Conservation (phyloP, 2,888 invertebrate genomes). For the Tuta absoluta region DNA sequence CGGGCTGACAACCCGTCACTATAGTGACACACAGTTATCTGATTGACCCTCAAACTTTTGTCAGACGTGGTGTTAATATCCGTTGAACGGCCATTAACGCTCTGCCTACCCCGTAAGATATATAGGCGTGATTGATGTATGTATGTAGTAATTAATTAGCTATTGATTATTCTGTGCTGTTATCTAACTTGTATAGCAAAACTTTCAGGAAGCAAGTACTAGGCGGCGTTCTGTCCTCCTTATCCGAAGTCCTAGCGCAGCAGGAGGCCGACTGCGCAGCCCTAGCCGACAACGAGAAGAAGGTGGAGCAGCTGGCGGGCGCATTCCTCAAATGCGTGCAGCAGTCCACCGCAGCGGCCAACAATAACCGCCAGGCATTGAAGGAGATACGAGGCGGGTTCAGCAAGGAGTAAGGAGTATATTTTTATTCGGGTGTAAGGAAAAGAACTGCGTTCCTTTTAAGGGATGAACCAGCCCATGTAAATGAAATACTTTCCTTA, state of each 20-base stretch:
- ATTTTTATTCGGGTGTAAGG: too few relatives aligned
- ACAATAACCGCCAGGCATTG: constrained; percentile 22
- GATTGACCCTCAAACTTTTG: too few relatives aligned
- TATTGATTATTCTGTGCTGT: too few relatives aligned
- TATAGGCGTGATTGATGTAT: too few relatives aligned
- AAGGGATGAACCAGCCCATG: too few relatives aligned
- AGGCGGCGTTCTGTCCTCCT: constrained; percentile 9
- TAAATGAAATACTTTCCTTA: too few relatives aligned
- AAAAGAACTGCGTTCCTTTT: not conserved
- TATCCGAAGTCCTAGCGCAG: constrained; percentile 24
- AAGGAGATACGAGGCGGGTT: constrained; percentile 19
- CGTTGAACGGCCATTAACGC: too few relatives aligned
- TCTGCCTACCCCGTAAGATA: too few relatives aligned
- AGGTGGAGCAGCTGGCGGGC: constrained; percentile 23
- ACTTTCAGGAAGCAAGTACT: constrained; percentile 22
- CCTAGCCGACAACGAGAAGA: constrained; percentile 27
- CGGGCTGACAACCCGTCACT: too few relatives aligned
- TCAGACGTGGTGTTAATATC: too few relatives aligned
- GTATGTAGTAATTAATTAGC: too few relatives aligned
- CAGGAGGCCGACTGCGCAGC: constrained; percentile 25
- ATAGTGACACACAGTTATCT: too few relatives aligned
- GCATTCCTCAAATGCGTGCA: constrained; percentile 27
- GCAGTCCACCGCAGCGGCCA: constrained; percentile 23
- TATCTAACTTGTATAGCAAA: not conserved
- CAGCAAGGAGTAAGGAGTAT: constrained; percentile 26